phyloP scores from a whole-genome alignment of 1,140 invertebrate species.

The Mercenaria mercenaria region DNA sequence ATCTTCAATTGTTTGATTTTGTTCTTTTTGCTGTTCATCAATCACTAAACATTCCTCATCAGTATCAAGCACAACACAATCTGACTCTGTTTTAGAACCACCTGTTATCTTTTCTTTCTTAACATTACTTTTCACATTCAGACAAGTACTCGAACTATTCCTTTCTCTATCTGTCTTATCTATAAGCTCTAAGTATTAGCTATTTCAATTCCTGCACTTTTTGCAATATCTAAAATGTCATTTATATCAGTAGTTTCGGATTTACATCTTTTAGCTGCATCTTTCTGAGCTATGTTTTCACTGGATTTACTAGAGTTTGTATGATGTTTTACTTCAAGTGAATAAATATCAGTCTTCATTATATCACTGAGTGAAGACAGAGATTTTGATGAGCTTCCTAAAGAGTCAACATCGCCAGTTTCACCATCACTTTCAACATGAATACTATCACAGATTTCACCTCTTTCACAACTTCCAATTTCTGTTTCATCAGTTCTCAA shows the following conservation, averaged over 20 bases:
- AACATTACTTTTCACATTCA: neutral
- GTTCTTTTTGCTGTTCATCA: too few relatives aligned
- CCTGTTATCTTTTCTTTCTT: neutral
- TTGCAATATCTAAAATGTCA: neutral
- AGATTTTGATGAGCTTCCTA: neutral
- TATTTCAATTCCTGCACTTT: neutral
- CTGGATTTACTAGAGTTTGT: too few relatives aligned
- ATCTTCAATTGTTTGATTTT: too few relatives aligned
- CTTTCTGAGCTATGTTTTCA: too few relatives aligned
- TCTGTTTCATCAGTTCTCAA: neutral
- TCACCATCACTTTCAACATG: slow-evolving; percentile 2
- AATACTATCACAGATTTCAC: too few relatives aligned
- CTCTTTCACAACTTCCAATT: neutral
- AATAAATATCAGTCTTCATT: neutral
- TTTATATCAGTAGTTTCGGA: too few relatives aligned
- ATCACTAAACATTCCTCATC: slow-evolving; percentile 4
- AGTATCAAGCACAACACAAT: neutral
- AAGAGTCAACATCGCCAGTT: neutral
- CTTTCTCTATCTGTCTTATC: neutral
- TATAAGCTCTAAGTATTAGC: neutral
- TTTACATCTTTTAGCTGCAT: neutral
- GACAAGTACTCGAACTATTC: neutral
- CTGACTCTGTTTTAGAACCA: neutral
- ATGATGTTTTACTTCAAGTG: neutral
- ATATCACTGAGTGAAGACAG: slow-evolving; percentile 22